These are phyloP conservation scores for Uropetala carovei DNA, from an alignment of 2,888 invertebrate species.

Conservation along the genomic window DNA sequence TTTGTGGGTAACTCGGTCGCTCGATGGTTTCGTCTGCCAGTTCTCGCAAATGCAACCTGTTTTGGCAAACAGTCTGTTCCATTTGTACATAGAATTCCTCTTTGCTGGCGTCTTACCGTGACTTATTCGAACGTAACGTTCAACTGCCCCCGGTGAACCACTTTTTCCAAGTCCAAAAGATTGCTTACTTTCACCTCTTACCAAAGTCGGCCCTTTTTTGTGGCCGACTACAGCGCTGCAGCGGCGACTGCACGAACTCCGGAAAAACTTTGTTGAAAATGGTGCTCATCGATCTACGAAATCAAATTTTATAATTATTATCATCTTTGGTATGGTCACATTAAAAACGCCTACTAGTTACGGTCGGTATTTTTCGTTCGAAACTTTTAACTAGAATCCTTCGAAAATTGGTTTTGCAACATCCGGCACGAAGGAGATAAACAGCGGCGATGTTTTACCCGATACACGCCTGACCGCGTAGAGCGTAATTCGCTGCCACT, in stretches of 20 bases:
- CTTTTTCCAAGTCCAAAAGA: neutral
- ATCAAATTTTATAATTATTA: neutral
- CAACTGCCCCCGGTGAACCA: neutral
- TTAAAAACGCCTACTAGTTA: neutral
- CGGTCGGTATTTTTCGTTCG: neutral
- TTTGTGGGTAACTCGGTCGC: slow-evolving; percentile 29
- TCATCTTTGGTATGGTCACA: slow-evolving; percentile 20
- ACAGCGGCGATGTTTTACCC: no score
- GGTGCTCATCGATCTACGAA: neutral
- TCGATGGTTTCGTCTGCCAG: neutral
- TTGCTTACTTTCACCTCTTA: neutral
- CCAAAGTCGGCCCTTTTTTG: neutral
- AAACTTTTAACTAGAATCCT: no score
- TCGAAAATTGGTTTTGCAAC: no score
- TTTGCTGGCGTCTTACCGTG: neutral
- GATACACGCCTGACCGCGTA: no score
- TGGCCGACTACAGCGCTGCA: neutral
- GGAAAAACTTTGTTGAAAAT: neutral
- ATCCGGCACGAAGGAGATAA: no score
- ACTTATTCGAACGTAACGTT: slow-evolving; percentile 16
- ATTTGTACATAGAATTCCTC: neutral
- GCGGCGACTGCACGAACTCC: neutral
- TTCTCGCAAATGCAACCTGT: neutral
- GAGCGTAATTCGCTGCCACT: no score
- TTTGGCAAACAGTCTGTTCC: slow-evolving; percentile 17